Evolutionary conservation across 2,888 invertebrate genomes (phyloP).

Genomic region (Phyllotreta cruciferae): DNA sequence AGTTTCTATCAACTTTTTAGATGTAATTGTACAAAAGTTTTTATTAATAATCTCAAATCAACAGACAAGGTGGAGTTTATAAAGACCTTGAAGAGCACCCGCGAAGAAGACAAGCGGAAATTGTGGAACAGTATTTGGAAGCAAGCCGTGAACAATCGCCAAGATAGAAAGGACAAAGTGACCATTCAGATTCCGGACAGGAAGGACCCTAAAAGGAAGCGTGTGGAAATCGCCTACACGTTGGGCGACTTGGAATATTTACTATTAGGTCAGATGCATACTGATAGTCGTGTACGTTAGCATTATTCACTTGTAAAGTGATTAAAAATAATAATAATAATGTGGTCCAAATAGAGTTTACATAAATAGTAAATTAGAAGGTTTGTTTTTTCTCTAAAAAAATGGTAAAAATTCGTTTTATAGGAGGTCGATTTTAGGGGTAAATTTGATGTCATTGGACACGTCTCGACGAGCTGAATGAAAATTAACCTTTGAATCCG

Average conservation of each 20-base stretch:
- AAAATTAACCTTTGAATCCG: too few species aligned
- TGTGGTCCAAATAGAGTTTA: too few species aligned
- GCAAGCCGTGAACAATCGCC: constrained; percentile 54
- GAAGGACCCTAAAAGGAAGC: constrained; percentile 43
- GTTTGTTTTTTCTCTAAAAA: too few species aligned
- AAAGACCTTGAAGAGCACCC: constrained; percentile 51
- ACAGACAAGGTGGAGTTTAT: constrained; percentile 54
- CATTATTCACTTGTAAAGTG: too few species aligned
- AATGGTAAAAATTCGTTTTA: too few species aligned
- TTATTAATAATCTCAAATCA: constrained; percentile 20
- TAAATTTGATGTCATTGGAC: too few species aligned
- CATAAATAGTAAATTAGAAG: too few species aligned
- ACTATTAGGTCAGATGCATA: constrained; percentile 32
- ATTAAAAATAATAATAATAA: too few species aligned
- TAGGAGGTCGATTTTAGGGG: too few species aligned
- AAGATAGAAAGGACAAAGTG: constrained; percentile 54
- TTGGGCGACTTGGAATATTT: constrained; percentile 53
- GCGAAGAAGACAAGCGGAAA: constrained; percentile 50
- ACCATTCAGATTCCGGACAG: constrained; percentile 55
- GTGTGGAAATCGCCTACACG: constrained; percentile 51
- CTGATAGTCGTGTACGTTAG: not conserved
- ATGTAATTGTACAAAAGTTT: too few species aligned
- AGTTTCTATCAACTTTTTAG: constrained; percentile 25
- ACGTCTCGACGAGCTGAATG: too few species aligned
- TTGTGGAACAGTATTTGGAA: constrained; percentile 56